phyloP scores from a whole-genome alignment of 2,113 vertebrate species.

The Etia nguti region DNA sequence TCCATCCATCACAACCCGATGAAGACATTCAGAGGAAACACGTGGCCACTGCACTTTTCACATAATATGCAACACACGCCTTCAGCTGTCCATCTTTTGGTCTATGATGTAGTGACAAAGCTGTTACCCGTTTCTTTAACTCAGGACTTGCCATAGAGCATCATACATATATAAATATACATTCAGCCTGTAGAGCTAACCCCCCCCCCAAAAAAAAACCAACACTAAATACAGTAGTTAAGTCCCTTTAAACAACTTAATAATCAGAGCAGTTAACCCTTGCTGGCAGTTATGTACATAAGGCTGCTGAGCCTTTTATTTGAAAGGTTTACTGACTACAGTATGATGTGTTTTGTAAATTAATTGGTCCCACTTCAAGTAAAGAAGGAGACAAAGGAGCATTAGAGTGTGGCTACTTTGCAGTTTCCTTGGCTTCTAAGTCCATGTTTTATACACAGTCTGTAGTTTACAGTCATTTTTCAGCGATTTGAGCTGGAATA shows the following conservation, averaged over 20 bases:
- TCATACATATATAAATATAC: background rate
- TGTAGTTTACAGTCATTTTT: background rate
- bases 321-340: background rate
- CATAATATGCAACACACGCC: background rate
- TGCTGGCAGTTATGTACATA: no score
- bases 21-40: slow-evolving; percentile 33
- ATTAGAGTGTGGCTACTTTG: background rate
- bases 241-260: no score
- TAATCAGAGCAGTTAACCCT: no score
- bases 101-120: background rate
- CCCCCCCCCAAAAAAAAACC: no score
- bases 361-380: background rate
- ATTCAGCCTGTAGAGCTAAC: no score
- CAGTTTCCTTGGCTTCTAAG: no score
- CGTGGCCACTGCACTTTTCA: background rate
- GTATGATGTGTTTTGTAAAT: background rate
- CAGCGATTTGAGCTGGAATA: background rate
- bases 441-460: no score
- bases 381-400: background rate
- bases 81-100: background rate
- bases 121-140: background rate
- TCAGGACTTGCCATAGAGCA: background rate
- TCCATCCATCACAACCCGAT: slow-evolving; percentile 36
- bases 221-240: no score
- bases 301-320: background rate